Evolutionary conservation across 2,888 invertebrate genomes (phyloP), one percentile per base, ranked within the genome.

Genomic region (Andricus curvator): DNA sequence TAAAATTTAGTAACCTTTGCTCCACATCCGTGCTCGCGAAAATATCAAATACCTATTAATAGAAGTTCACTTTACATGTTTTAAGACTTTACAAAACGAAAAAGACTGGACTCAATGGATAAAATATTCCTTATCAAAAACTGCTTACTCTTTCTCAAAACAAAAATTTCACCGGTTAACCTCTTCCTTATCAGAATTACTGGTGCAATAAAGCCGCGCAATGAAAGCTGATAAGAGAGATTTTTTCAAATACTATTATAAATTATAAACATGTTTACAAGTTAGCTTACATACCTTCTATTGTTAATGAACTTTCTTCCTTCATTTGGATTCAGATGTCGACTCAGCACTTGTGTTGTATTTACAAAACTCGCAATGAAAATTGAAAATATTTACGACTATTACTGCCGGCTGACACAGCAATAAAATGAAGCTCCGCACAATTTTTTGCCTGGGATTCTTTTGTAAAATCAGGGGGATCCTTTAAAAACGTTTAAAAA

Each of bases 291-390:
- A 29, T 64, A 64, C 64, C 64, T 64, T 64, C 29, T 29, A 64
- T 25, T 64, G 15, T 64, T 64, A 15, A 29, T 29, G 25, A 29
- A 17, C 4, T 15, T 25, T 64, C 25, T 64, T 17, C 13, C 64
- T 6, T 64, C 15, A 17, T 64, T 29, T 64, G 4, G 4, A 64
- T 25, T 29, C 15, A 64, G 64, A 64, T 29, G 17, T 5, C 29
- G 64, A 64, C 29, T 64, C 17, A 44, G 48, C 48, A 48, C 13
- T 64, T 64, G 64, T 64, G 15, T 17, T 64, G 64, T 64, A 64
- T 29, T 6, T 29, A 62, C 15, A 62, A 62, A 20, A 25, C 22
- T 62, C 15, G 8, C 29, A 64, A 64, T 64, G 2, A 17, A 64
- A 17, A 13, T 6, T 13, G 29, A 29, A 64, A 64, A 17, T 60